Percentiles rank a stretch among this genome's conserved stretches.
These are phyloP conservation scores for Himalopsyche japonica DNA, from an alignment of 2,888 invertebrate genomes.

Conservation along the genomic window DNA sequence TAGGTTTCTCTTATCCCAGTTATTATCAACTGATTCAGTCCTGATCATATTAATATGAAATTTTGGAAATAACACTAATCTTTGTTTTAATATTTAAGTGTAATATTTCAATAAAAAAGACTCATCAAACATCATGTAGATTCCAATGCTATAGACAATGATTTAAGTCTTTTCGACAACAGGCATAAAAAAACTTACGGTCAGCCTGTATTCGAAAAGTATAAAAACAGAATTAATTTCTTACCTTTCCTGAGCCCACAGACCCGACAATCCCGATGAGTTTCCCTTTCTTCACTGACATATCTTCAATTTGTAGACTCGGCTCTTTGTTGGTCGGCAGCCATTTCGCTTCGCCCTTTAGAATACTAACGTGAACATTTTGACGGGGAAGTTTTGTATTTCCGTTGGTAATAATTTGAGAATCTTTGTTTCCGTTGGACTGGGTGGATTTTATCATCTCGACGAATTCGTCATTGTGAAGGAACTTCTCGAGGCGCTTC, in stretches of 20 bases:
- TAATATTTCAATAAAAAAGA: too few relatives aligned
- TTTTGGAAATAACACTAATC: too few relatives aligned
- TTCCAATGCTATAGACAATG: too few relatives aligned
- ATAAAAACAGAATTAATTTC: not conserved
- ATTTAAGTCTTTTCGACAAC: too few relatives aligned
- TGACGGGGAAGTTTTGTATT: not conserved
- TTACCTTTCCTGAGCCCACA: constrained; percentile 74
- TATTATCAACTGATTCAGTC: too few relatives aligned
- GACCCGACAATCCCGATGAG: constrained; percentile 73
- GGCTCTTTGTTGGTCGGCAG: constrained; percentile 54
- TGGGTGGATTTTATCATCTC: not conserved
- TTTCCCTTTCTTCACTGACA: constrained; percentile 61
- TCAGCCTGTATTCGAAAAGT: too few relatives aligned
- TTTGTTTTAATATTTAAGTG: too few relatives aligned
- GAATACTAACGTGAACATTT: constrained; percentile 31
- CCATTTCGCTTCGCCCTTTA: constrained; percentile 55
- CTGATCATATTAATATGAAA: too few relatives aligned
- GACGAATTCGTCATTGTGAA: constrained; percentile 44
- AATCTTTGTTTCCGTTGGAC: not conserved
- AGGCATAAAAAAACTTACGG: not conserved
- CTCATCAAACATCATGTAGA: too few relatives aligned
- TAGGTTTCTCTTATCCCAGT: too few relatives aligned
- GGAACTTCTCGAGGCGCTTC: constrained; percentile 52
- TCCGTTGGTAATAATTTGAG: not conserved
- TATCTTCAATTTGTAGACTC: constrained; percentile 59